Evolutionary conservation across 2,797 vertebrate genomes (phyloP).

Genomic region (Propithecus deckenii): DNA sequence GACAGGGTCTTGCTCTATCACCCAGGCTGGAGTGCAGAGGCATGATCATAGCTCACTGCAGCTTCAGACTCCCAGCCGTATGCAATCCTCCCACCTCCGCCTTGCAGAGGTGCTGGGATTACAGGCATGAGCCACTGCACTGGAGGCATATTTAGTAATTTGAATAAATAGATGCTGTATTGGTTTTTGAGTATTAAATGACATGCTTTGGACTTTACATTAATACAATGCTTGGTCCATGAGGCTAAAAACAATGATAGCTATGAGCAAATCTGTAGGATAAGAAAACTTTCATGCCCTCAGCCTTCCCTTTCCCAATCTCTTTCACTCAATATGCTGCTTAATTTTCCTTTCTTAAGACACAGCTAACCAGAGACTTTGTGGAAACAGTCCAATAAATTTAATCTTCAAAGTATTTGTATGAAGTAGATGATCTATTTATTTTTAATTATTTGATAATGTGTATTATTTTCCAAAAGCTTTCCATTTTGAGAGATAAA

Average conservation of each 20-base stretch:
- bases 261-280: background rate
- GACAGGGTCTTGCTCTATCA: no score
- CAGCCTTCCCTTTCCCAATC: background rate
- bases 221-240: background rate
- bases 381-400: background rate
- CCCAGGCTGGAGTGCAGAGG: no score
- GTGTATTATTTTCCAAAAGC: background rate
- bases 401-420: constrained; percentile 9
- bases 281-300: background rate
- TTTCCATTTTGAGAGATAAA: constrained; percentile 13
- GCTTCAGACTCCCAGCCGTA: no score
- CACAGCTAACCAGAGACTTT: background rate
- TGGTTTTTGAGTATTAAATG: background rate
- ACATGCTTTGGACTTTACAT: background rate
- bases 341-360: background rate
- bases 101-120: background rate
- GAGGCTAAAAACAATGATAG: background rate
- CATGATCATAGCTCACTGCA: no score
- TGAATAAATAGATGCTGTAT: background rate
- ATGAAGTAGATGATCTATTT: background rate
- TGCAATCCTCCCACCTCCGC: no score
- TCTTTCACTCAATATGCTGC: background rate
- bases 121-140: background rate
- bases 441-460: constrained; percentile 30
- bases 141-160: background rate